Evolutionary conservation across 2,113 vertebrate genomes (phyloP).

Genomic region (Psephotus haematonotus): DNA sequence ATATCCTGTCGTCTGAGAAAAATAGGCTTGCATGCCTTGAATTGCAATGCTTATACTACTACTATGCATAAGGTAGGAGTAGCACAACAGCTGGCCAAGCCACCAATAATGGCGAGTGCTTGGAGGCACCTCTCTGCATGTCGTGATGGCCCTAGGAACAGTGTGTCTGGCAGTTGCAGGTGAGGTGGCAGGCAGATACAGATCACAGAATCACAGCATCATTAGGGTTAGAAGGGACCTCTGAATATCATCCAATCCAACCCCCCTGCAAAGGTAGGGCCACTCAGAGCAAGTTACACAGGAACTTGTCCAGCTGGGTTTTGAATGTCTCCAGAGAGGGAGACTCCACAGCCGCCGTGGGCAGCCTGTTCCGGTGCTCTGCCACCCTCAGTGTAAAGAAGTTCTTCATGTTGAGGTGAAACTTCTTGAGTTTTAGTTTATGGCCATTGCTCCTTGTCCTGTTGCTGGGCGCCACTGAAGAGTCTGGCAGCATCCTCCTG

Average conservation of each 20-base stretch:
- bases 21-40: not conserved
- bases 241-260: not conserved
- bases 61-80: not conserved
- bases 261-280: not conserved
- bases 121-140: not conserved
- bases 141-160: not conserved
- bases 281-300: not conserved
- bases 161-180: not conserved
- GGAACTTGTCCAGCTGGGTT: not conserved
- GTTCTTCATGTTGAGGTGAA: not conserved
- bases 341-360: not conserved
- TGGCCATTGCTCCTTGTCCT: not conserved
- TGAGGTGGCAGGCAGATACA: not conserved
- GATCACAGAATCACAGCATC: not conserved
- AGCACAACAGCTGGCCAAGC: not conserved
- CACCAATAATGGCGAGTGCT: fast-evolving
- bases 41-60: not conserved
- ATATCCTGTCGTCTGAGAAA: not conserved
- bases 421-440: not conserved
- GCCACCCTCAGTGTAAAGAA: not conserved
- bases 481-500: not conserved
- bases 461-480: not conserved
- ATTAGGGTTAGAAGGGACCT: not conserved
- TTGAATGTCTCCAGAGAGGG: not conserved
- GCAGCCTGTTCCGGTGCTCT: not conserved